Base-by-base conservation (phyloP, 2,113 vertebrate genomes). In the Zosterops hypoxanthus region DNA sequence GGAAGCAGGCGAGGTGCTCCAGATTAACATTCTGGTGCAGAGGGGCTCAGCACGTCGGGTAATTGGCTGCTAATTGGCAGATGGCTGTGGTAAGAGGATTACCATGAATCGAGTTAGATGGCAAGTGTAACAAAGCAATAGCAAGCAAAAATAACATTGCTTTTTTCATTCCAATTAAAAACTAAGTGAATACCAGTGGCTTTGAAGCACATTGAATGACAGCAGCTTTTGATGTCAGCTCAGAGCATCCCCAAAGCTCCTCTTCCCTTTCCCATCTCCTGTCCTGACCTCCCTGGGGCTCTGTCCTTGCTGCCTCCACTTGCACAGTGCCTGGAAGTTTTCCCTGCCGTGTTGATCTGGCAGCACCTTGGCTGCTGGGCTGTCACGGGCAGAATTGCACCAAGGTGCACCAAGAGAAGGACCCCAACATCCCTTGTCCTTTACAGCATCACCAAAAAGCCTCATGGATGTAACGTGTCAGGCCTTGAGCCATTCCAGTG, bases 61-160 rank as follows among this genome's bases (percentile, higher is more conserved):
- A 68, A 84, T 82, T 91, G 70, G 29, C 86, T 92, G 89, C 82
- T 79, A 71, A 81, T 46, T 91, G 86, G 83, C 89, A 95, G 86
- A 79, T 89, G 91, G 88, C 89, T 87, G 52, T 44, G 72, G 77
- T 63, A 65, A 91, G 70, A 86, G 81, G 86, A 86, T 94, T 86
- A 89, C 89, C 61, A 14, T 19, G 76, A 95, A 84, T 91, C 89
- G 56, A 66, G 60, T 55, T 92, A 77, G 77, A 81, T 83, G 86
- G 94, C 75, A 87, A 81, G 68, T 24, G 49, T 56, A 90, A 92
- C 85, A 92, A 90, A 92, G 88, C 68, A 76, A 78, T 9, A 50
- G 77, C 73, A 34, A 85, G 78, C 75, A 87, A 91, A 96, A 88
- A 64, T 64, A 75, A 72, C 80, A 79, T 47, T 60, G 75, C 57